Percentiles rank a stretch among this genome's conserved stretches.
These are phyloP conservation scores for Grantiella picta DNA, from an alignment of 2,113 vertebrate genomes.

Conservation along the genomic window DNA sequence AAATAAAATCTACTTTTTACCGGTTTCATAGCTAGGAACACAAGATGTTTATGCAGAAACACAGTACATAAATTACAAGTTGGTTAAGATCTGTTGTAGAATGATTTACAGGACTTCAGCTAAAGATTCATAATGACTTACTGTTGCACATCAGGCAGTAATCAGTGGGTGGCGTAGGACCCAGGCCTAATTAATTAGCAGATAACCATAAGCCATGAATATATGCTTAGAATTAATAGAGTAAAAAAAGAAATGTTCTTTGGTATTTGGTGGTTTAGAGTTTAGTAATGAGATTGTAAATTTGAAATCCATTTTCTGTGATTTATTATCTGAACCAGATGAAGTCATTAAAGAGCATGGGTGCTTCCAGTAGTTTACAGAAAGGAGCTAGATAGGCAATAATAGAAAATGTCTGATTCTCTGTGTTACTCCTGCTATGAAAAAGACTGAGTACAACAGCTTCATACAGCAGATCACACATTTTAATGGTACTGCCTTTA, in stretches of 20 bases:
- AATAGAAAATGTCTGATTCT: not conserved
- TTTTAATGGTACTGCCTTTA: not conserved
- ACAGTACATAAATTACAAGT: not conserved
- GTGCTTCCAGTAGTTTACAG: not conserved
- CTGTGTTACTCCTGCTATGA: not conserved
- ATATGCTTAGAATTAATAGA: not conserved
- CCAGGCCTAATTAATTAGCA: not conserved
- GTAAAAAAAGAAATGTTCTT: not conserved
- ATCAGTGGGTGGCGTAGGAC: not conserved
- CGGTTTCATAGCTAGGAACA: not conserved
- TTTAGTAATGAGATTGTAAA: not conserved
- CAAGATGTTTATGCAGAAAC: not conserved
- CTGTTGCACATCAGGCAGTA: not conserved
- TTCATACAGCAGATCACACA: not conserved
- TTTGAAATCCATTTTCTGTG: not conserved
- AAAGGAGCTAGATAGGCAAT: not conserved
- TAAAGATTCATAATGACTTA: not conserved
- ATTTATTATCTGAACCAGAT: not conserved
- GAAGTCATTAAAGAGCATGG: not conserved
- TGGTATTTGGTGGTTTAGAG: not conserved
- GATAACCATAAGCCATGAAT: not conserved
- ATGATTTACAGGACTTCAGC: not conserved
- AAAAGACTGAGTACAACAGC: not conserved
- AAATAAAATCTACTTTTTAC: not conserved
- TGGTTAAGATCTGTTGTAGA: not conserved